phyloP scores from a whole-genome alignment of 2,888 invertebrate species.

The Crepidodera aurea region DNA sequence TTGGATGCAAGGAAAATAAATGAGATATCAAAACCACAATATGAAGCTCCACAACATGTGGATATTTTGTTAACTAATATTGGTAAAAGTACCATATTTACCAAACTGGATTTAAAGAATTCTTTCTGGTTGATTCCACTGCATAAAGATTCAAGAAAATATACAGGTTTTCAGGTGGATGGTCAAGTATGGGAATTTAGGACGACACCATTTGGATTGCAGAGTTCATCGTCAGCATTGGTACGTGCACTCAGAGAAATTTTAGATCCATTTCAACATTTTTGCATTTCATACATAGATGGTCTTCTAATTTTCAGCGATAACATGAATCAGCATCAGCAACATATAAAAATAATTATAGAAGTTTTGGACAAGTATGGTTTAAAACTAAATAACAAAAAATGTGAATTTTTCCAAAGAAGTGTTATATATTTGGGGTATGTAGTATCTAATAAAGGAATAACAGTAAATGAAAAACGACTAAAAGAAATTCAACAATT shows the following conservation, averaged over 20 bases:
- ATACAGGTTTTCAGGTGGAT: conserved; percentile 12
- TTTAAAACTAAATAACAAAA: conserved; percentile 18
- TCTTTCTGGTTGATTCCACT: conserved; percentile 17
- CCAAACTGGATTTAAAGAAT: conserved; percentile 19
- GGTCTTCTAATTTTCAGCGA: conserved; percentile 10
- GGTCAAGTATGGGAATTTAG: conserved; percentile 1
- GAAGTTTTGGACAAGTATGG: conserved; percentile 12
- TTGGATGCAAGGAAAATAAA: conserved; percentile 16
- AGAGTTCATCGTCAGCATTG: not conserved
- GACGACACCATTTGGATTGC: conserved; percentile 14
- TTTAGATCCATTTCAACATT: not conserved
- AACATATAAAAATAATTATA: conserved; percentile 9
- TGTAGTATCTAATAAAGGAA: not conserved
- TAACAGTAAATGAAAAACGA: conserved; percentile 12
- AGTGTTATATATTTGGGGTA: conserved; percentile 20
- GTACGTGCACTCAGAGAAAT: not conserved
- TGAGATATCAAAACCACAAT: not conserved
- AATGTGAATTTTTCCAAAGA: conserved; percentile 16
- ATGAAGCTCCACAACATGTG: conserved; percentile 7
- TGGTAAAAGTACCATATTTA: conserved; percentile 10
- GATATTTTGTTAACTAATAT: not conserved
- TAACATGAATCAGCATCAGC: not conserved
- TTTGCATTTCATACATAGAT: not conserved
- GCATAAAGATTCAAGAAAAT: not conserved
- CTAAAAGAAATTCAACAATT: conserved; percentile 17